Evolutionary conservation across 2,113 vertebrate genomes (phyloP).

Genomic region (Dicaeum eximium): DNA sequence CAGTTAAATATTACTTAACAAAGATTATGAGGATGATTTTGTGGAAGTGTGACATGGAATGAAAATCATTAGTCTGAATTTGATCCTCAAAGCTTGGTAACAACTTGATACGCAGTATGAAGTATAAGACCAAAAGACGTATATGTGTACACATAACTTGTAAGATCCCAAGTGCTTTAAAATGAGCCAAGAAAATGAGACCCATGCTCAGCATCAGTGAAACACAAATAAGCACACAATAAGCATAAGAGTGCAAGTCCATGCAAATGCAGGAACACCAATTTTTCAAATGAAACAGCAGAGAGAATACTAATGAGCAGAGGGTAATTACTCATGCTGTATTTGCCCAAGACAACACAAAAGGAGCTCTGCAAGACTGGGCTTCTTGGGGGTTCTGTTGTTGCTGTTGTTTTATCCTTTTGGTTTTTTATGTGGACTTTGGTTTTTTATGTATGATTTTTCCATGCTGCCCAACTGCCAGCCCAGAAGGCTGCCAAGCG

Average conservation of each 20-base stretch:
- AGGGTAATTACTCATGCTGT: background rate
- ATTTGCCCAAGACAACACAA: background rate
- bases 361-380: background rate
- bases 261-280: background rate
- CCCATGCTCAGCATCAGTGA: background rate
- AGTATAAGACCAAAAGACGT: background rate
- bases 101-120: background rate
- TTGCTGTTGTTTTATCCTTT: background rate
- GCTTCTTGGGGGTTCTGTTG: background rate
- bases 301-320: background rate
- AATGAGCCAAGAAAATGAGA: background rate
- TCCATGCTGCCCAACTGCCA: background rate
- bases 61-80: background rate
- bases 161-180: background rate
- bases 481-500: background rate
- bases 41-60: background rate
- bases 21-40: background rate
- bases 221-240: background rate
- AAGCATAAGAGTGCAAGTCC: background rate
- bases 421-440: background rate
- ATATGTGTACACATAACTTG: background rate
- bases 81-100: background rate
- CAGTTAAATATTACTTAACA: background rate
- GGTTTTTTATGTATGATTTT: background rate
- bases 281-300: conserved; percentile 5